Evolutionary conservation across 2,888 invertebrate species (phyloP).

Genomic region (Platycheirus rosarum): DNA sequence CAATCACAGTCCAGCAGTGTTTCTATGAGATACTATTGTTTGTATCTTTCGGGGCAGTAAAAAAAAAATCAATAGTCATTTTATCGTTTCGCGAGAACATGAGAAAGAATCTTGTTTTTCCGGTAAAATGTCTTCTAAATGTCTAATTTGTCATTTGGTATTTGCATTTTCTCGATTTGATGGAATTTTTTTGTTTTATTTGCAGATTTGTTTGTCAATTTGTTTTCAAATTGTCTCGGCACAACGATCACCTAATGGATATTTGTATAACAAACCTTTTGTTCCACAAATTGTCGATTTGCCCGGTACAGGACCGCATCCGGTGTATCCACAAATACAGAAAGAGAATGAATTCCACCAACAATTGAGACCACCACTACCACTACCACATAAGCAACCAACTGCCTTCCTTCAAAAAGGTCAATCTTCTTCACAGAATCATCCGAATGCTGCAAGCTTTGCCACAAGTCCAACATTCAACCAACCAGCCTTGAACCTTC

Average conservation of each 20-base stretch:
- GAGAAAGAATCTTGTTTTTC: conserved; percentile 43
- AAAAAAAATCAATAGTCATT: not conserved
- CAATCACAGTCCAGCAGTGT: conserved; percentile 24
- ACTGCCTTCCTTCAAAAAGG: not conserved
- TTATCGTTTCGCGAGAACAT: not conserved
- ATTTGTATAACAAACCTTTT: conserved; percentile 37
- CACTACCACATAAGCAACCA: not conserved
- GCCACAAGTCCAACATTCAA: not conserved
- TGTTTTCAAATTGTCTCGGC: conserved; percentile 8
- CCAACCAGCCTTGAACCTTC: not conserved
- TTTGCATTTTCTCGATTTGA: not conserved
- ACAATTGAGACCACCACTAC: not conserved
- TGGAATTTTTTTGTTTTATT: conserved; percentile 13
- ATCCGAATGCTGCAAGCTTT: not conserved
- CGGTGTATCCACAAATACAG: not conserved
- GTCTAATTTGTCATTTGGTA: not conserved
- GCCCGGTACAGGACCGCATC: not conserved
- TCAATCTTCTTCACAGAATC: not conserved
- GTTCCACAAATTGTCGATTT: conserved; percentile 4
- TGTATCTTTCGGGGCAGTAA: not conserved
- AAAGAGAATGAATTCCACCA: not conserved
- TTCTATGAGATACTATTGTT: conserved; percentile 12
- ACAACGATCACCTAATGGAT: conserved; percentile 27
- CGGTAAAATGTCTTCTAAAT: conserved; percentile 40
- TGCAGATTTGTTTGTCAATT: conserved; percentile 34